Percentiles rank a stretch among this genome's conserved stretches.
These are phyloP conservation scores for Harpegnathos saltator DNA, from an alignment of 1,140 invertebrate genomes.

Conservation along the genomic window DNA sequence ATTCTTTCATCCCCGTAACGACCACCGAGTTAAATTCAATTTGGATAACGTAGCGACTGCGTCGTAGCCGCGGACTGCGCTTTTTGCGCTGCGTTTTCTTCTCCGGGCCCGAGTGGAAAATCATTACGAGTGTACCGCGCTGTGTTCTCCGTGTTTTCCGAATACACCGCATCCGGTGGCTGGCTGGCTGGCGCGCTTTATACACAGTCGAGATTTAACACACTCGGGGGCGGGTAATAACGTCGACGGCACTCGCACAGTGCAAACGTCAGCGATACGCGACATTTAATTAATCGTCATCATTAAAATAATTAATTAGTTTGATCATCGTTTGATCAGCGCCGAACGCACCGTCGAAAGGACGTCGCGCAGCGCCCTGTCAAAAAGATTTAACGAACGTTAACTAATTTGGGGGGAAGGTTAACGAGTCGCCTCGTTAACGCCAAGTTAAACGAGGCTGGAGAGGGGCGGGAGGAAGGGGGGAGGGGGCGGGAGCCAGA, in stretches of 20 bases:
- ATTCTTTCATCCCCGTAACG: slow-evolving; percentile 56
- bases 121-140: slow-evolving; percentile 11
- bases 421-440: slow-evolving; percentile 5
- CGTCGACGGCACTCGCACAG: neutral
- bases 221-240: neutral
- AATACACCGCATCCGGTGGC: neutral
- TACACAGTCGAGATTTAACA: neutral
- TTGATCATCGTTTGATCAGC: no score
- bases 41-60: slow-evolving; percentile 1
- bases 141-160: neutral
- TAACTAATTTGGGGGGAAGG: neutral
- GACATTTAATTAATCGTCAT: neutral
- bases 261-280: neutral
- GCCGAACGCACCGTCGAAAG: no score
- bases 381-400: neutral
- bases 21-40: slow-evolving; percentile 45
- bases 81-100: slow-evolving; percentile 8
- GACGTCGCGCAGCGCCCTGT: no score
- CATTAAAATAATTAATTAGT: no score
- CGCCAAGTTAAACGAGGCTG: neutral
- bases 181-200: no score
- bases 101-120: slow-evolving; percentile 30
- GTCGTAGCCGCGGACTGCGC: no score
- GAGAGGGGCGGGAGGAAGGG: no score
- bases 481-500: no score